Base-by-base conservation (phyloP, 2,113 vertebrate species). In the Propithecus coquereli region DNA sequence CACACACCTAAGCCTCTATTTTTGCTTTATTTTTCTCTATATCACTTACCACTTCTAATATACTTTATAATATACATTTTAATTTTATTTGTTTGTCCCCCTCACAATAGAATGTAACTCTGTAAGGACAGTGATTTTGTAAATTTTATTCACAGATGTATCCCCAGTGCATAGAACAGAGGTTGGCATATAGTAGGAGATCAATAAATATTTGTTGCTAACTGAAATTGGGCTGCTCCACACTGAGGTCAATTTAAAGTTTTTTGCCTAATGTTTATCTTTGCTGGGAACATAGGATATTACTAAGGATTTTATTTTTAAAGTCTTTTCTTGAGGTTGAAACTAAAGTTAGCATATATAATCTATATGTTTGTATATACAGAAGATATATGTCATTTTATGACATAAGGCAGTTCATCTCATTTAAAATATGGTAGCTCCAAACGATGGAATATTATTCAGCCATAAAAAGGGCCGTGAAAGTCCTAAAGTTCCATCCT, bases 231-330 rank as follows among this genome's bases (percentile, higher is more conserved):
- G 50, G 32, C 43, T 83, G 14, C 22, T 87, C 59, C 30, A 71
- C 68, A 40, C 34, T 95, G 57, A 92, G 16, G 27, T 77, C 70
- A 90, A 23, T 54, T 80, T 91, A 80, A 87, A 73, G 8, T 47
- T 86, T 91, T 93, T 71, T 89, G 14, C 40, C 9, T 59, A 87
- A 34, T 59, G 37, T 54, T 73, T 73, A 40, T n/a, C 6, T 89
- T 68, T 73, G 8, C 25, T 92, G 30, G 45, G 12, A 37, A 23
- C 37, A 57, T 80, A 27, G 34, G 6, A n/a, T 79, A 47, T 91
- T 85, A 45, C 32, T n/a, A 68, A 93, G 40, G 70, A 89, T 91
- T 91, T 87, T 90, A 92, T 76, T 92, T 94, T 65, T 87, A 59
- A 70, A 77, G 32, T 61, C 52, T 91, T 83, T 87, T 88, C 57